Percentiles rank a stretch among this genome's conserved stretches.
Conservation (phyloP, 2,797 vertebrate genomes). For the Etheostoma nigrum region DNA sequence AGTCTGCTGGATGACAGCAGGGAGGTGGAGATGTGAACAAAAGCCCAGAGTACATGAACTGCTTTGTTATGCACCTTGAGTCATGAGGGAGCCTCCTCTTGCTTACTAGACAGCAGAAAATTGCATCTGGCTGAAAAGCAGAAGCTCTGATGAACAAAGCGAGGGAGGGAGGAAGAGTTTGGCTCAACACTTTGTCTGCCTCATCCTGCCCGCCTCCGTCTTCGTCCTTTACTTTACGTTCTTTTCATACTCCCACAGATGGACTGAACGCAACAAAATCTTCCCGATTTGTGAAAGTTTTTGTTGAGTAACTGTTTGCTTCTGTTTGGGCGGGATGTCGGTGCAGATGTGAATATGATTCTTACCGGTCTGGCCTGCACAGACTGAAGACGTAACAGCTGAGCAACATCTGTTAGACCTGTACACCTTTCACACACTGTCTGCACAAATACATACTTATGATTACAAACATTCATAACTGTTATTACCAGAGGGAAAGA, state of each 20-base stretch:
- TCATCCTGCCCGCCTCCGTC: conserved; percentile 60
- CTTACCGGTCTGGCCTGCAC: conserved; percentile 10
- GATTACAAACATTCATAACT: not conserved
- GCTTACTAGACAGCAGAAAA: conserved; percentile 47
- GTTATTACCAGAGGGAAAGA: not conserved
- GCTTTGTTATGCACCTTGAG: conserved; percentile 49
- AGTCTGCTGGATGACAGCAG: not conserved
- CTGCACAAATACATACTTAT: no score
- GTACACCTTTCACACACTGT: not conserved
- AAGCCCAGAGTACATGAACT: conserved; percentile 47
- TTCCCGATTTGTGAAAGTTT: conserved; percentile 50
- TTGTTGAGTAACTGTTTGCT: conserved; percentile 33
- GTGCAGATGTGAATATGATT: conserved; percentile 11
- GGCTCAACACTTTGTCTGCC: conserved; percentile 64
- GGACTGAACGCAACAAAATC: conserved; percentile 43
- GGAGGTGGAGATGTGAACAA: conserved; percentile 30
- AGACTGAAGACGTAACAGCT: not conserved
- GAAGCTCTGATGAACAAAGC: conserved; percentile 57
- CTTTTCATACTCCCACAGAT: conserved; percentile 55
- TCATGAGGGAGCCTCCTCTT: conserved; percentile 67
- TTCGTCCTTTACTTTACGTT: conserved; percentile 41
- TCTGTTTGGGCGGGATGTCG: not conserved
- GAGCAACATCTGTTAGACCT: not conserved
- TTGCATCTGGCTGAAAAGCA: conserved; percentile 53
- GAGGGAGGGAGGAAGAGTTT: conserved; percentile 64